Evolutionary conservation across 1,140 invertebrate genomes (phyloP).

Genomic region (Watersipora subatra): DNA sequence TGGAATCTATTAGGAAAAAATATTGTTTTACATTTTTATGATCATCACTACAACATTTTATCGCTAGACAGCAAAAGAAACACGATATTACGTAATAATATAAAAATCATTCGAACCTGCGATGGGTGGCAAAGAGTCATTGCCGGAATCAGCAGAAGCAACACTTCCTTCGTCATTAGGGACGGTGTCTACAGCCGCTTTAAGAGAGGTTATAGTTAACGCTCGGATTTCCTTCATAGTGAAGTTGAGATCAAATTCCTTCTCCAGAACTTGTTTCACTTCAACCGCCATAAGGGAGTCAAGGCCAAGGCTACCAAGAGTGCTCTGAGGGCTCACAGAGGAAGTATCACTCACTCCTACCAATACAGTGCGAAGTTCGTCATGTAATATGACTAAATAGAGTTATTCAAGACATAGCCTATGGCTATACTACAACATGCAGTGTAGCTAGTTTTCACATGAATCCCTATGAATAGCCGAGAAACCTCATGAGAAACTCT

Average conservation of each 20-base stretch:
- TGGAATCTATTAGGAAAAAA: too few species aligned
- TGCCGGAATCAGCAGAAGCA: too few species aligned
- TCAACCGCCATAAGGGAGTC: constrained; percentile 96
- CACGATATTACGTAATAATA: too few species aligned
- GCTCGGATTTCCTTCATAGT: constrained; percentile 72
- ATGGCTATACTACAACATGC: background rate
- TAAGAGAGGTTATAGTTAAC: constrained; percentile 29
- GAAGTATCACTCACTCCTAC: constrained; percentile 62
- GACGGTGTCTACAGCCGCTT: constrained; percentile 5
- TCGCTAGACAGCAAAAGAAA: too few species aligned
- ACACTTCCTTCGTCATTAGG: too few species aligned
- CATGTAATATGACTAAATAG: background rate
- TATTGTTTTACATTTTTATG: too few species aligned
- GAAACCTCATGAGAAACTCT: too few species aligned
- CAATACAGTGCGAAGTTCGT: background rate
- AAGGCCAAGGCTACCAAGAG: constrained; percentile 82
- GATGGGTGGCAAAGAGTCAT: too few species aligned
- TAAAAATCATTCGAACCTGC: too few species aligned
- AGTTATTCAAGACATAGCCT: background rate
- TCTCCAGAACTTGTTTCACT: constrained; percentile 87
- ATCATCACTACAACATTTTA: too few species aligned
- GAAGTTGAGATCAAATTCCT: constrained; percentile 76
- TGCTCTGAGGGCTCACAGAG: constrained; percentile 56
- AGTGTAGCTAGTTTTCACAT: background rate
- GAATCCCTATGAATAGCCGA: background rate